Evolutionary conservation across 1,140 invertebrate genomes (phyloP).

Genomic region (Microplitis demolitor): DNA sequence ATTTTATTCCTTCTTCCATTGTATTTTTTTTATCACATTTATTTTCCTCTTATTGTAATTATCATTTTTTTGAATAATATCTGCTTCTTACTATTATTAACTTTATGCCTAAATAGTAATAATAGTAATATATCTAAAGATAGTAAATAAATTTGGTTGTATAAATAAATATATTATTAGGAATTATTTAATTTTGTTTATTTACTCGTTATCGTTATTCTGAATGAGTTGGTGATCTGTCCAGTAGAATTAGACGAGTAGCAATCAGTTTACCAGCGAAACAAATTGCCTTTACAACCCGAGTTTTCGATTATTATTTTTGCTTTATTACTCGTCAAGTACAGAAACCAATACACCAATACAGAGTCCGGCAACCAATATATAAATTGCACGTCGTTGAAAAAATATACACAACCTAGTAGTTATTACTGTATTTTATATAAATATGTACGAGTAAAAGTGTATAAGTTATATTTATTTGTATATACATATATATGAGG

Average conservation of each 20-base stretch:
- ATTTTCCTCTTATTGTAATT: not conserved
- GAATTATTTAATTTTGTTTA: too few relatives aligned
- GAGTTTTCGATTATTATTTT: constrained; percentile 22
- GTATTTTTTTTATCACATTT: not conserved
- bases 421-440: not conserved
- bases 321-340: constrained; percentile 11
- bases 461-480: not conserved
- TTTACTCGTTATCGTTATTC: not conserved
- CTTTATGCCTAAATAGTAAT: too few relatives aligned
- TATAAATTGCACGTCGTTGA: not conserved
- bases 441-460: not conserved
- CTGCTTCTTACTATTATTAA: too few relatives aligned
- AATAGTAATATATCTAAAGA: too few relatives aligned
- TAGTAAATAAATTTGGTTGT: too few relatives aligned
- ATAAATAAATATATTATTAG: too few relatives aligned
- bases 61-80: too few relatives aligned
- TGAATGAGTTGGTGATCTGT: not conserved
- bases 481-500: not conserved
- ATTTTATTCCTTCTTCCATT: not conserved
- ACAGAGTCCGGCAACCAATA: not conserved
- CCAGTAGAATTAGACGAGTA: not conserved
- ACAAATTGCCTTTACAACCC: constrained; percentile 11
- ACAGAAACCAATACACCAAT: not conserved
- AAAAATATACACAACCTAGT: not conserved
- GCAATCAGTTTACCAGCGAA: constrained; percentile 5